Base-by-base conservation (phyloP, 2,888 invertebrate species). In the Mamestra brassicae region DNA sequence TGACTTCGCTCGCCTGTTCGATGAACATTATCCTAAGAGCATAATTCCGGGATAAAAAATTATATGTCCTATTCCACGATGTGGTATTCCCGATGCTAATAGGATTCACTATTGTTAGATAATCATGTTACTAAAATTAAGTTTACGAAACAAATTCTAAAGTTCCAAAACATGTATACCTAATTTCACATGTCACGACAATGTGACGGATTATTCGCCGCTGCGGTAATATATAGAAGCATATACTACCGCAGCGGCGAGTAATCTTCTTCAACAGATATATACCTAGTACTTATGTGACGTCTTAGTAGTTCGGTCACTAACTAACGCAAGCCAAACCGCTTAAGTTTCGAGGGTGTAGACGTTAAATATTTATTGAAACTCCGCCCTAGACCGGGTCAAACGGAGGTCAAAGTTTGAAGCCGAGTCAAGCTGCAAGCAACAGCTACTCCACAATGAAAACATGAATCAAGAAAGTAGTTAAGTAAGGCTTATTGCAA, bases 301-400 rank as follows among this genome's bases (percentile, higher is more conserved):
- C n/a, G 13, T 47, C 17, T 60, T 60, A 38, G 38, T 38, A 75
- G 34, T 50, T 57, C 3, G 4, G 34, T 15, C 10, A 3, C 42
- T 76, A n/a, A 42, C 47, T 47, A 34, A 42, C 34, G 3, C 6
- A 11, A 34, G 8, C 45, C 38, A 63, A 76, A 17, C 77, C 11
- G 3, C 11, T 11, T 4, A 74, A 45, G 68, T 68, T 58, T 38
- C 26, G 11, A 50, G 47, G 45, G 36, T 13, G 17, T 60, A 15
- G n/a, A 47, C 10, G 15, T 78, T 42, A 70, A 70, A 54, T 78
- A 70, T 61, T 78, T n/a, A 78, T 54, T 2, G 77, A n/a, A 52
- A 34, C 45, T 45, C 34, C n/a, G 8, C 15, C 26, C n/a, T 34
- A 11, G 11, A 34, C n/a, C 13, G 15, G 71, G 36, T 54, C 34